These are phyloP conservation scores for Penaeus chinensis DNA, from an alignment of 1,140 invertebrate genomes.

Conservation along the genomic window DNA sequence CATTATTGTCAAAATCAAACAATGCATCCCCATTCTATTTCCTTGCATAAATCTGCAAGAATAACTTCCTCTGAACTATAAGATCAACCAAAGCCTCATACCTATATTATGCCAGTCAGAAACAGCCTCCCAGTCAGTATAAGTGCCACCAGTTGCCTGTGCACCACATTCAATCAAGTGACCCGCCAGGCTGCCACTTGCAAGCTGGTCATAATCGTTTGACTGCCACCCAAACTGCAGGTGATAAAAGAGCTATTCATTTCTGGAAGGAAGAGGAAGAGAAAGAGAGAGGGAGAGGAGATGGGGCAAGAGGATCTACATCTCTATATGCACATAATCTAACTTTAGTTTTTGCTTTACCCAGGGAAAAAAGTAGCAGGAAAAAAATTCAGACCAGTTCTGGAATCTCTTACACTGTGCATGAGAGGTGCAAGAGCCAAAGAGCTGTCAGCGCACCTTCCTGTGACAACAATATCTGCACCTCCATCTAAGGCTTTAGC, in stretches of 20 bases:
- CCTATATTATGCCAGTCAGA: conserved; percentile 69
- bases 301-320: not conserved
- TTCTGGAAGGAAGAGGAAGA: not conserved
- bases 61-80: too few relatives aligned
- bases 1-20: not conserved
- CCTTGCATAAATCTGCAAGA: not conserved
- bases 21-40: not conserved
- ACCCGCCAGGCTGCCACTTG: conserved; percentile 70
- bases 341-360: not conserved
- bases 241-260: not conserved
- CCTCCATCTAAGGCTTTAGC: conserved; percentile 70
- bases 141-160: conserved; percentile 72
- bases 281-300: too few relatives aligned
- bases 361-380: not conserved
- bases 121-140: conserved; percentile 72
- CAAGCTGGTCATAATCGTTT: conserved; percentile 69
- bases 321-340: not conserved
- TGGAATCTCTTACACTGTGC: conserved; percentile 66
- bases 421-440: conserved; percentile 71
- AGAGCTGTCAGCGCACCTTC: conserved; percentile 72
- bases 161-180: conserved; percentile 74
- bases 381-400: not conserved
- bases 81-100: not conserved
- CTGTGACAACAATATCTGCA: conserved; percentile 73
- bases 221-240: conserved; percentile 68